Conservation (phyloP, 2,888 invertebrate species). For the Melipona beecheii region DNA sequence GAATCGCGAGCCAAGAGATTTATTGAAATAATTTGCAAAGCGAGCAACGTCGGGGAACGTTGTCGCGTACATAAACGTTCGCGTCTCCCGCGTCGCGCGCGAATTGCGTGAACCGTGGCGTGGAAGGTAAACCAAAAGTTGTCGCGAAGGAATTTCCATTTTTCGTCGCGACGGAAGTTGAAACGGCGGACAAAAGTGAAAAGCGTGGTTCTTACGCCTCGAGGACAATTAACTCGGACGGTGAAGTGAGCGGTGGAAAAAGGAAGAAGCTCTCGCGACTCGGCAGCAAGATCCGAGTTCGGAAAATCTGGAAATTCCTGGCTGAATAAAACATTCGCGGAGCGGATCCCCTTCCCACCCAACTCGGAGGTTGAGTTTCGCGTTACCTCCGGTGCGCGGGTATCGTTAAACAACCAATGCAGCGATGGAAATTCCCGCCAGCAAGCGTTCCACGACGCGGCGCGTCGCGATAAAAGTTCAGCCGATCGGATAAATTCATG, state of each 20-base stretch:
- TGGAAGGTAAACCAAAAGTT: no score
- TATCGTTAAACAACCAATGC: slow-evolving; percentile 5
- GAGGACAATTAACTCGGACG: no score
- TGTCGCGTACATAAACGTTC: no score
- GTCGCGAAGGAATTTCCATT: no score
- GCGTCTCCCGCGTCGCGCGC: no score
- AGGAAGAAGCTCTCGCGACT: neutral
- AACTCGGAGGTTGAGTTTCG: neutral
- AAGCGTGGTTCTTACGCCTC: rapidly evolving
- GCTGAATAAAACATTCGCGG: neutral
- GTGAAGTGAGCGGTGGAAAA: neutral
- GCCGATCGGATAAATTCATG: slow-evolving; percentile 39
- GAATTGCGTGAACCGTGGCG: no score
- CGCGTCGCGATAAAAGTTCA: slow-evolving; percentile 4
- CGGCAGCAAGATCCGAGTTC: neutral
- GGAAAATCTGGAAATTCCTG: neutral
- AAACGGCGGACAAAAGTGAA: no score
- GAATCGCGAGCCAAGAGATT: neutral
- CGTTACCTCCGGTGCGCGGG: neutral
- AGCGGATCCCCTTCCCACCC: neutral
- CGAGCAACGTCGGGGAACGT: no score
- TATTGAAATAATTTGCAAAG: neutral
- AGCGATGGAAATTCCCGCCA: slow-evolving; percentile 1
- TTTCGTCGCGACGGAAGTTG: no score
- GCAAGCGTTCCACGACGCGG: neutral